phyloP scores from a whole-genome alignment of 2,797 vertebrate species.

The Lates japonicus region DNA sequence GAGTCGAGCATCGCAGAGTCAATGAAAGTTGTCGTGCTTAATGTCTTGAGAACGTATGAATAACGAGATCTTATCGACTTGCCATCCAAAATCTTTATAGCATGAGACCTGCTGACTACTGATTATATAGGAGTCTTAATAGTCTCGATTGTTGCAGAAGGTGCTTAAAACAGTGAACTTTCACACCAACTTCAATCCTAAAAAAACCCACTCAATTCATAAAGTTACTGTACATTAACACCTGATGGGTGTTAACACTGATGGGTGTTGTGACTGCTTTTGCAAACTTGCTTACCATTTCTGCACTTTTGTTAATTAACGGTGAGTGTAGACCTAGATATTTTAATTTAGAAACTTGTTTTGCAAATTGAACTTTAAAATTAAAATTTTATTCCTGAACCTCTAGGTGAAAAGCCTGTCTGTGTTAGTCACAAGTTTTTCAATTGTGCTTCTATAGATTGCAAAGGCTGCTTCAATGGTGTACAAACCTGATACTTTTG shows the following conservation, averaged over 20 bases:
- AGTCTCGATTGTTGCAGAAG: conserved; percentile 17
- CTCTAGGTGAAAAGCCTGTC: background rate
- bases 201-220: background rate
- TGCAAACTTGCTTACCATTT: background rate
- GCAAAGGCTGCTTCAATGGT: background rate
- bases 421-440: conserved; percentile 6
- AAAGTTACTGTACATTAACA: background rate
- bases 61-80: conserved; percentile 40
- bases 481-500: background rate
- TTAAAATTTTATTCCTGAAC: background rate
- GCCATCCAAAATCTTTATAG: conserved; percentile 23
- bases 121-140: background rate
- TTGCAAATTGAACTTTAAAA: background rate
- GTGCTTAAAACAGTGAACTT: conserved; percentile 3
- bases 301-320: background rate
- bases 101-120: conserved; percentile 23
- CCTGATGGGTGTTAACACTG: background rate
- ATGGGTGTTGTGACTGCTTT: background rate
- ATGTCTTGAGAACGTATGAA: conserved; percentile 32
- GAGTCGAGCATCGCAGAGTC: conserved; percentile 36
- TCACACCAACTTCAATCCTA: conserved; percentile 12
- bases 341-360: background rate
- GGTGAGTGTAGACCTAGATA: background rate
- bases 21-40: conserved; percentile 42
- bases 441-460: background rate